Base-by-base conservation (phyloP, 2,888 invertebrate species). In the Ceraclea dissimilis region DNA sequence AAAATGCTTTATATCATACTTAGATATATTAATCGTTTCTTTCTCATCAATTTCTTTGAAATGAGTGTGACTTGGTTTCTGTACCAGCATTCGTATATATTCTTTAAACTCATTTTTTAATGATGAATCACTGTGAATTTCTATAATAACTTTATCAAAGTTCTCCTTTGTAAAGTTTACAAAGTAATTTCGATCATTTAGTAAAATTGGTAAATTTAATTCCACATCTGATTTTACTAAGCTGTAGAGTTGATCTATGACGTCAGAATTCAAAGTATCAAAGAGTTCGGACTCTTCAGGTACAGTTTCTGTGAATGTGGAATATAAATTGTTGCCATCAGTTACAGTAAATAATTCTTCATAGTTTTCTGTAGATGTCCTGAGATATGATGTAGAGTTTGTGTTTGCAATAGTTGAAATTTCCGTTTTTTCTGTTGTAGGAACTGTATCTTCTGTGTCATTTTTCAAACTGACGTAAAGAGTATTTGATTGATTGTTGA, bases 61-160 rank as follows among this genome's bases (percentile, higher is more conserved):
- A 2, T 31, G 5, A 1, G 49, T 31, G 31, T 55, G 34, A 17
- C 34, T 49, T 46, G 51, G 47, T 16, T 52, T 49, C 19, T 43
- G 19, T n/a, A 54, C 54, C 10, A 58, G 39, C 4, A 16, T 50
- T 52, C 49, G 55, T 18, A 61, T 46, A 52, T 61, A 61, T 44
- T 56, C 54, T 56, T 61, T 61, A 13, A 61, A 60, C 16, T 58
- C 53, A 22, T 47, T 31, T 21, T 60, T 61, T 10, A 58, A 52
- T n/a, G 47, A 39, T n/a, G 49, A 18, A 21, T 55, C 56, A 2
- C 56, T 51, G 34, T 60, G 47, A 17, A 60, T 49, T 33, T 58
- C 54, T 19, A 49, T 49, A 22, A 61, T 44, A 34, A 61, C 39
- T 8, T 43, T 49, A 20, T 49, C 56, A 44, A 61, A 61, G 49